A percentile compares a stretch with the other conserved stretches of the same genome.
Evolutionary conservation across 2,113 vertebrate genomes (phyloP).

Genomic region (Riparia riparia): DNA sequence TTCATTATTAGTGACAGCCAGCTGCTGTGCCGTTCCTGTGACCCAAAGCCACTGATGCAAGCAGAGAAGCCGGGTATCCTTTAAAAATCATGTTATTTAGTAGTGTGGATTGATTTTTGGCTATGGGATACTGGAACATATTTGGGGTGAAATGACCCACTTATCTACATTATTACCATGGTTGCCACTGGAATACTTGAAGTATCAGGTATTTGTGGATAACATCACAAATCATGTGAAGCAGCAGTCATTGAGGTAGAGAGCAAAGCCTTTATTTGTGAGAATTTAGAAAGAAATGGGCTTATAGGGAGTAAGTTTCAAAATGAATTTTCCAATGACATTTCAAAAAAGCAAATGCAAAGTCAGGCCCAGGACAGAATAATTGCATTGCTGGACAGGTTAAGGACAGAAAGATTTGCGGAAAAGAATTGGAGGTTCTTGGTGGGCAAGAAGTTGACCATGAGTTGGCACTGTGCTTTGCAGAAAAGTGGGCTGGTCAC

Average conservation of each 20-base stretch:
- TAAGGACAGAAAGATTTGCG: not conserved
- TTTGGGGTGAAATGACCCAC: not conserved
- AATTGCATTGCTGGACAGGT: not conserved
- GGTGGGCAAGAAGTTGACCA: not conserved
- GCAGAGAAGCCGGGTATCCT: conserved; percentile 99
- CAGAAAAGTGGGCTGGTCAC: not conserved
- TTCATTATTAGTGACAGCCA: conserved; percentile 96
- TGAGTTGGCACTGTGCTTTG: not conserved
- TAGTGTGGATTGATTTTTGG: conserved; percentile 43
- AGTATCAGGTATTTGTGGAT: not conserved
- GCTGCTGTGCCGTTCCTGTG: conserved; percentile 90
- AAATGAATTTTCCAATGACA: not conserved
- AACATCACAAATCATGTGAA: not conserved
- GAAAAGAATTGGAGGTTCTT: not conserved
- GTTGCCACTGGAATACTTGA: not conserved
- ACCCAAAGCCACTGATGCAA: conserved; percentile 90
- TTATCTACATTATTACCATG: not conserved
- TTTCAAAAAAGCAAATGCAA: not conserved
- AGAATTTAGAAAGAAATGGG: not conserved
- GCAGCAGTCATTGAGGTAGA: not conserved
- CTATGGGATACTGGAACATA: not conserved
- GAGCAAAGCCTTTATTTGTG: not conserved
- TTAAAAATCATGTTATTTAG: conserved; percentile 18
- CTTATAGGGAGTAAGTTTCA: not conserved
- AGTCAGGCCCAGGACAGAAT: not conserved